Base-by-base conservation (phyloP, 2,888 invertebrate species). In the Hydropsyche betteni region DNA sequence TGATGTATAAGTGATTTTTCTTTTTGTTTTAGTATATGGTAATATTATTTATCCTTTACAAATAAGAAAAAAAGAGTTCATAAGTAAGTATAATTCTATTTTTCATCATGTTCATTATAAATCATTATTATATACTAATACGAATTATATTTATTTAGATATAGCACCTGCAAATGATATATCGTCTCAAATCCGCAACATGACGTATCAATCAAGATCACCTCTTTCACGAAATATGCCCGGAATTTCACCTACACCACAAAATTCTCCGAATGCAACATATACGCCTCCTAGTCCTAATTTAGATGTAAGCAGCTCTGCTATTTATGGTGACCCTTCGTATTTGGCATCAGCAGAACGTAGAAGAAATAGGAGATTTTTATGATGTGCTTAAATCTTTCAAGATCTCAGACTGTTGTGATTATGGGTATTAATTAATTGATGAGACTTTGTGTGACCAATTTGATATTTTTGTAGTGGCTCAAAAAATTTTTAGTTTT, bases 311-410 rank as follows among this genome's bases (percentile, higher is more conserved):
- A 69, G 50, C 14, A 36, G 24, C 36, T 61, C 71, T 50, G 50
- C 68, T 16, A 75, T 79, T 50, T 79, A 79, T 58, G 79, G 79
- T 33, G 79, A 78, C 61, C 78, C 79, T n/a, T 77, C 78, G 16
- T 76, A 69, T 74, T 36, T 79, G 7, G 34, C 76, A 4, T 75
- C 78, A 7, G 74, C 76, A 2, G 77, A 76, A 34, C 34, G 78
- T n/a, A 61, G 77, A 5, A 51, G 76, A 14, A 76, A 75, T 58
- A 68, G 74, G 51, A 38, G 79, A 70, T 75, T 79, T 58, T 69
- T 77, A 6, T 78, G 24, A 72, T 10, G 44, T 44, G 44, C 10
- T 44, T 8, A 44, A 10, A 44, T 44, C 44, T 44, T 10, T 44
- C 3, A 8, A 44, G 24, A 24, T 24, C 44, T 44, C 44, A 44